Evolutionary conservation across 2,888 invertebrate species (phyloP), one percentile per base, ranked within the genome.

Genomic region (Hypomecis punctinalis): DNA sequence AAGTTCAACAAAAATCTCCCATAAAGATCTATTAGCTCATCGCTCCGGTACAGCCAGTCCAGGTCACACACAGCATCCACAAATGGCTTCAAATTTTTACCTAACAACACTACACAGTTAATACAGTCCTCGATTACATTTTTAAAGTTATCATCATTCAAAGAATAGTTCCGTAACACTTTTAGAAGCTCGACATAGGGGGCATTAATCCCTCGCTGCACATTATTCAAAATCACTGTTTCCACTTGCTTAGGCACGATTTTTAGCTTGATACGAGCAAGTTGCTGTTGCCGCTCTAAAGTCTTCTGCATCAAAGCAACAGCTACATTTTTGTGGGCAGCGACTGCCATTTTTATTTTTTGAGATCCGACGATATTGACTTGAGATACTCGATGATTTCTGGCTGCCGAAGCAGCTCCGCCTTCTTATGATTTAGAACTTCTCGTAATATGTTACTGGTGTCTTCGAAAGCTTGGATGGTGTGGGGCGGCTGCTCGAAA

Each of bases 181-280:
- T 89, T 90, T 5, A 94, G 71, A 11, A 94, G 74, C 66, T 94
- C 94, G 63, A 83, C 83, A 69, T 94, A 94, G 0, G 90, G 85
- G 10, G 84, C 88, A 23, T 79, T 71, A 59, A 84, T 89, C 33
- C 85, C 86, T 37, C 89, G 84, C 49, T 83, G 84, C 1, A 88
- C 80, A 57, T 90, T 88, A 68, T 85, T 86, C 1, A 85, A 47
- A 33, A 94, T 73, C 23, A 93, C 90, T 51, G 86, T 81, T 68
- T 93, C 88, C 3, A 94, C 83, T 83, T 94, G 92, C 11, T 85
- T 86, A 33, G 88, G 86, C 23, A 85, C 83, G 49, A 94, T 85
- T 49, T 84, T 86, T 63, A 94, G 83, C 59, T 90, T 90, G 62
- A 90, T 82, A 0, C 88, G 89, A 1, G 87, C 85, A 0, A 86